phyloP scores from a whole-genome alignment of 2,797 vertebrate genomes.

The Pangasius krempfi region DNA sequence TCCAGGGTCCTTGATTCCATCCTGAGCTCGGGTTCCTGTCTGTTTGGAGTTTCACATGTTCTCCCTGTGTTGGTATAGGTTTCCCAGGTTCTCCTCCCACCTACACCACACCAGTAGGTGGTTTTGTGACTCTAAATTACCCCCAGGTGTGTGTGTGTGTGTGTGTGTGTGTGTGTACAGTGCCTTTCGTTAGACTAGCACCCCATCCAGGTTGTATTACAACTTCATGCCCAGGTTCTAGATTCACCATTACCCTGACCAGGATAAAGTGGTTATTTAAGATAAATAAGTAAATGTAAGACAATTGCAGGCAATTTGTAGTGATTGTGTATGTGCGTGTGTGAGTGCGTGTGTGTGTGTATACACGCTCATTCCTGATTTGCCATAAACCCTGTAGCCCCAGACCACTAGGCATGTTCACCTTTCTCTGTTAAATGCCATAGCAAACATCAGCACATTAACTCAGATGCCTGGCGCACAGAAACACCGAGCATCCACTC shows the following conservation, averaged over 20 bases:
- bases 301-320: background rate
- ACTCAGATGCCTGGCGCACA: background rate
- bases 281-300: background rate
- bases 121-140: background rate
- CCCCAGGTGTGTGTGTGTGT: background rate
- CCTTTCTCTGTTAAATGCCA: slow-evolving; percentile 2
- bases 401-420: background rate
- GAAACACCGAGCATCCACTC: slow-evolving; percentile 9
- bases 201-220: background rate
- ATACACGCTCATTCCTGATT: background rate
- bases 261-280: background rate
- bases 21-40: background rate
- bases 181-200: background rate
- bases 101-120: background rate
- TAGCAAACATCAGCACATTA: slow-evolving; percentile 13
- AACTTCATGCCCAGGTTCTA: background rate
- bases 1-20: background rate
- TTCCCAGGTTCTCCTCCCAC: background rate
- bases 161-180: background rate
- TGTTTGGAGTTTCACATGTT: background rate
- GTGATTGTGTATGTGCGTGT: background rate
- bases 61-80: background rate
- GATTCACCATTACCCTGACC: background rate
- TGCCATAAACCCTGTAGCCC: background rate
- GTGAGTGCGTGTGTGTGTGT: background rate